Base-by-base conservation (phyloP, 2,113 vertebrate genomes). In the Ascaphus truei region DNA sequence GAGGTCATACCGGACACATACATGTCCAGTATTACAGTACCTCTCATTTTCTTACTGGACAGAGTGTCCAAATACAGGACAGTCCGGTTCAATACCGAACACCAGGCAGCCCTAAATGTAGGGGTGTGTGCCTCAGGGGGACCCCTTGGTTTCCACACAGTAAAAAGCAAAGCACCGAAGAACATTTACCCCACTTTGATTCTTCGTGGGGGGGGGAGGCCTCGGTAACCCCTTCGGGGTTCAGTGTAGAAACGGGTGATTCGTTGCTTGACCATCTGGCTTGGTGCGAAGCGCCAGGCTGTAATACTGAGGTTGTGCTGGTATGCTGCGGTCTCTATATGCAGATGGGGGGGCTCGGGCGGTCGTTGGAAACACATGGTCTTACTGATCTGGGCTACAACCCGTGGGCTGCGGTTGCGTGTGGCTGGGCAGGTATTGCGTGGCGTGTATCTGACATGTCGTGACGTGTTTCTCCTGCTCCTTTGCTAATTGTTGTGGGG, bases 331-430 rank as follows among this genome's bases (percentile, higher is more conserved):
- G 62, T 66, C 48, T 53, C 23, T 20, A 26, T 50, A n/a, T 10
- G n/a, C 23, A 64, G 9, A 33, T 7, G 53, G 62, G 43, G 39
- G 43, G 47, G 41, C 48, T 62, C 41, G 56, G 31, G 33, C 60
- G 45, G 12, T 75, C 71, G 71, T 67, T 73, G 51, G 57, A 76
- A 64, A 62, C 62, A 71, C 8, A 13, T 30, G 25, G 39, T 16
- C 50, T 69, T 30, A 11, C 34, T 11, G 51, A 30, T 68, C 27
- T 43, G 34, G 26, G 52, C 63, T 66, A 22, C 26, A 5, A 43
- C 45, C 30, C 69, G 39, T 56, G 30, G 7, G 41, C 62, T 52
- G 33, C 11, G 53, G 33, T 62, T 62, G 33, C 20, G 9, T 60
- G 55, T 3, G 57, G 33, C 16, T 45, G 23, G 61, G n/a, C 41